Evolutionary conservation across 2,797 vertebrate genomes (phyloP), one percentile per base, ranked within the genome.

Genomic region (Forpus xanthops): DNA sequence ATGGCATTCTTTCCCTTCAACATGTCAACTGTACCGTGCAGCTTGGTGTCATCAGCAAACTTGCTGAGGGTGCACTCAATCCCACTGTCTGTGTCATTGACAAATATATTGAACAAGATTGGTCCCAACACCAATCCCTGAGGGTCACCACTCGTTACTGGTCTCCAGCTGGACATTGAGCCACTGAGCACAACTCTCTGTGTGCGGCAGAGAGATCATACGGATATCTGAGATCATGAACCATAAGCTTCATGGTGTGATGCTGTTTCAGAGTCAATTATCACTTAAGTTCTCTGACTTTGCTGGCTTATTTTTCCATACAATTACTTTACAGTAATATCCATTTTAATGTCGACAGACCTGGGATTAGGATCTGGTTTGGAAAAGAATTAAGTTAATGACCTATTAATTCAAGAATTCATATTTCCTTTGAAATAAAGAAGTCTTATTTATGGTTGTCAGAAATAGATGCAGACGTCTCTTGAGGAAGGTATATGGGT

Each of bases 371-470:
- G 3, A 1, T 79, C 31, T 81, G 30, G 3, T 89, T 85, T 93
- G 62, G 49, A 82, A 93, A 83, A 55, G 19, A 87, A 41, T 67
- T 77, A 88, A 67, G 31, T 18, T 77, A 85, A 33, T 91, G 79
- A 53, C 45, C 56, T 68, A 7, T 90, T 93, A 89, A 92, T 64
- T 86, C 41, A 58, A 47, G 27, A 82, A 67, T 89, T 90, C 31
- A 7, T 52, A 35, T 62, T 96, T 92, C 30, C n/a, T 45, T 83
- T 89, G 84, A 91, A 92, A 90, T 82, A 75, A 72, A 71, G 15
- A 31, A 80, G 24, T 86, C 16, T 82, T 45, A 81, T 84, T 87
- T 93, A 42, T 44, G 45, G 23, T 50, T 61, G 65, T 79, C 83
- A 85, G 89, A 89, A 93, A 72, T 67, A 92, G 62, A 68, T 78